Evolutionary conservation across 2,113 vertebrate genomes (phyloP).

Genomic region (Turnix velox): DNA sequence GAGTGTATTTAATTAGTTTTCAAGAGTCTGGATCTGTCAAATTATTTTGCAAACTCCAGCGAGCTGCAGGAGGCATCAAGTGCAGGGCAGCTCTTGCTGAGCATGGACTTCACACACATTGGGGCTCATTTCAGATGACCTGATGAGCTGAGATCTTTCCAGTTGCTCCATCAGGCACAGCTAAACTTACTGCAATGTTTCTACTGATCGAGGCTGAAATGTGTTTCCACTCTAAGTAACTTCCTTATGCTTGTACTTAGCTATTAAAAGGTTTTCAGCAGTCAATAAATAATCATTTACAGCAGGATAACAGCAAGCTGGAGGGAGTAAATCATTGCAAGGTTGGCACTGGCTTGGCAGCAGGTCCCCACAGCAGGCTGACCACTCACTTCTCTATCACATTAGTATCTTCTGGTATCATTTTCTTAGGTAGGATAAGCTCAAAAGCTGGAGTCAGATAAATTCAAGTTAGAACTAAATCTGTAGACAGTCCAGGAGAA

Average conservation of each 20-base stretch:
- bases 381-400: rapidly evolving
- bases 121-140: neutral
- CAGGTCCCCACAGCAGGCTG: neutral
- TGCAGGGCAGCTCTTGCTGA: neutral
- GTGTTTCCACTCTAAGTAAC: neutral
- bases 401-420: neutral
- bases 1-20: conserved; percentile 36
- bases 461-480: neutral
- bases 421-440: neutral
- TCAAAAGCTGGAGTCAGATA: neutral
- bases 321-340: neutral
- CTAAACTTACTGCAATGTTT: neutral
- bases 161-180: neutral
- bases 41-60: neutral
- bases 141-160: neutral
- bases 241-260: neutral
- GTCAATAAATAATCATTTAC: neutral
- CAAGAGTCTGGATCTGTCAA: conserved; percentile 23
- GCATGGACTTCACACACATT: neutral
- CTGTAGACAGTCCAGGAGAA: neutral
- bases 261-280: neutral
- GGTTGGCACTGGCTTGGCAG: neutral
- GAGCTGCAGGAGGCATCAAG: neutral
- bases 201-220: neutral
- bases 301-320: rapidly evolving